phyloP scores from a whole-genome alignment of 1,140 invertebrate species.

The Eciton burchellii region DNA sequence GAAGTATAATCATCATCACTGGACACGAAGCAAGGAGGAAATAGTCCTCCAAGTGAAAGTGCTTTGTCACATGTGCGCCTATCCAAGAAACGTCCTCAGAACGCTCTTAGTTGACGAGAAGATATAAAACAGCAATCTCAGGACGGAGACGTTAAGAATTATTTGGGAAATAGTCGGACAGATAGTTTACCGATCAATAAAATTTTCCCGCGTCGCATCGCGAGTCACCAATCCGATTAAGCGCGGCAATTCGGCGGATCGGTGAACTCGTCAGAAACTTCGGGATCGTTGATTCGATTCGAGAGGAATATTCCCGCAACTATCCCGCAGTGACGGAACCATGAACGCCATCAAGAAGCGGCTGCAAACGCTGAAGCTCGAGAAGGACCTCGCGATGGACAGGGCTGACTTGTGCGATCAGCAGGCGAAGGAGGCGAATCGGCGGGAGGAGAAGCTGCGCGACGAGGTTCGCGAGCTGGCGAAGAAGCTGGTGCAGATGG shows the following conservation, averaged over 20 bases:
- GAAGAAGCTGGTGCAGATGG: conserved; percentile 89
- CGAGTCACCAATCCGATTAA: neutral
- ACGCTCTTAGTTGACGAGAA: neutral
- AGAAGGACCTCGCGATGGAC: conserved; percentile 92
- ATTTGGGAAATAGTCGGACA: neutral
- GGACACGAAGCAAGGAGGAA: neutral
- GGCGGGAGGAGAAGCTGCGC: conserved; percentile 88
- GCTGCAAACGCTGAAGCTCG: conserved; percentile 92
- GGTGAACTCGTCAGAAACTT: neutral
- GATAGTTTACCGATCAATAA: neutral
- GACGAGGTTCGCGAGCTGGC: conserved; percentile 89
- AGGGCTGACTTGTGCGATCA: conserved; percentile 90
- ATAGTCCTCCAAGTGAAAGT: conserved; percentile 54
- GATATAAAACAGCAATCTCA: conserved; percentile 3
- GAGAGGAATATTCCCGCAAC: conserved; percentile 12
- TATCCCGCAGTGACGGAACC: conserved; percentile 29
- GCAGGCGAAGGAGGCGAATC: conserved; percentile 89
- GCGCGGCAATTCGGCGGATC: neutral
- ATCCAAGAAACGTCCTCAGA: neutral
- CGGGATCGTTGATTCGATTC: neutral
- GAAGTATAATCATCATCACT: conserved; percentile 21
- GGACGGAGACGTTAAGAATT: neutral
- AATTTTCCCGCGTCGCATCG: neutral
- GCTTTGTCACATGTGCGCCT: conserved; percentile 1
- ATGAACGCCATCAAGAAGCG: conserved; percentile 95